These are phyloP conservation scores for Phyllostomus discolor DNA, from an alignment of 2,113 vertebrate species.

Conservation along the genomic window DNA sequence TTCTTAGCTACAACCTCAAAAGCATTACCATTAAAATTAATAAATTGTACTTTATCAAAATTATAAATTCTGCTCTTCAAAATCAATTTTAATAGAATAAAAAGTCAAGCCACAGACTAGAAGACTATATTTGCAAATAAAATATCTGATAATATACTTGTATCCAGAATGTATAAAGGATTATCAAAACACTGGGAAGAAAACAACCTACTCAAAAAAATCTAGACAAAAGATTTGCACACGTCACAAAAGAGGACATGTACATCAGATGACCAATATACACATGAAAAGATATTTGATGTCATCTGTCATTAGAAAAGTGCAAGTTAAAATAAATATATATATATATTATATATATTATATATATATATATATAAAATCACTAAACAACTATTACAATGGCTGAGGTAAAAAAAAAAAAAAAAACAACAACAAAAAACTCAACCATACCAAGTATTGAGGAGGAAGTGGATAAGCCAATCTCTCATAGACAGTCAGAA, in stretches of 20 bases:
- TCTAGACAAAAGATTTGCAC: background rate
- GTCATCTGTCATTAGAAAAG: background rate
- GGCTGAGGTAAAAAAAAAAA: background rate
- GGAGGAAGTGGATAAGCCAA: background rate
- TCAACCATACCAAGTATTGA: background rate
- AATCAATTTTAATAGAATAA: background rate
- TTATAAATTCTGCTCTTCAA: background rate
- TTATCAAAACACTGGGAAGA: background rate
- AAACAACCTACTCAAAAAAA: background rate
- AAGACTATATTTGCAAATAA: background rate
- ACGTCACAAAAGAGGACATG: background rate
- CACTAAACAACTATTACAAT: background rate
- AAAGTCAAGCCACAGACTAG: background rate
- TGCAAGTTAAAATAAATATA: background rate
- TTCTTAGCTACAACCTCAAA: background rate
- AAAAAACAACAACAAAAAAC: background rate
- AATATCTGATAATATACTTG: background rate
- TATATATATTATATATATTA: no score
- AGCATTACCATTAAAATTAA: background rate
- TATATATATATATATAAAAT: background rate
- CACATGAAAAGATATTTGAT: background rate
- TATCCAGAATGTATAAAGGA: background rate
- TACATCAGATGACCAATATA: background rate
- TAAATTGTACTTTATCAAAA: background rate
- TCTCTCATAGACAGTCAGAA: background rate